These are phyloP conservation scores for Neosalanx taihuensis DNA, from an alignment of 2,797 vertebrate species.

Conservation along the genomic window DNA sequence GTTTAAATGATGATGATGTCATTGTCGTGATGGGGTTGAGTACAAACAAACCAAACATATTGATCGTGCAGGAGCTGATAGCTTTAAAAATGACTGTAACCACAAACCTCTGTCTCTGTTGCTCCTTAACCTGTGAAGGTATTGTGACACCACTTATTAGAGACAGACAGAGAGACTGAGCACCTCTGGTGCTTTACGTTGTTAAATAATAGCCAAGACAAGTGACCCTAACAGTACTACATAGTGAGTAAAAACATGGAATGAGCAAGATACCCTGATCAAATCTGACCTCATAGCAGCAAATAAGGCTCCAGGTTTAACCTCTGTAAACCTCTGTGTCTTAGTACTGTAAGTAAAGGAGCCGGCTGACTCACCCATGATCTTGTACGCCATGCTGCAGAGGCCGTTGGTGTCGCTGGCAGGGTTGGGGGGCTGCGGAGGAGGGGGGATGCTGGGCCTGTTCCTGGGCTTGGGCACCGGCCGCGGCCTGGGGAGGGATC, in stretches of 20 bases:
- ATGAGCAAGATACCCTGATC: not conserved
- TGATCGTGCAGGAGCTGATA: constrained; percentile 54
- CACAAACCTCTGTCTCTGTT: constrained; percentile 85
- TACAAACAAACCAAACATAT: constrained; percentile 19
- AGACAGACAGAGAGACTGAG: constrained; percentile 18
- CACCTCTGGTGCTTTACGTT: not conserved
- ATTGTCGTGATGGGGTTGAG: constrained; percentile 3
- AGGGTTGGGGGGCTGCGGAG: constrained; percentile 78
- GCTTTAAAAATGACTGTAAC: constrained; percentile 48
- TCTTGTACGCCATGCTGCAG: constrained; percentile 74
- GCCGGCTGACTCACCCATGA: constrained; percentile 66
- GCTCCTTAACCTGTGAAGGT: constrained; percentile 83
- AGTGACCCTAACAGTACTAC: not conserved
- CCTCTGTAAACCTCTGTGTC: not conserved
- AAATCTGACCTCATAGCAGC: too few relatives aligned
- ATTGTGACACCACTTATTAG: constrained; percentile 74
- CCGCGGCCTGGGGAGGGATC: constrained; percentile 82
- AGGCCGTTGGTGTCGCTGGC: constrained; percentile 62
- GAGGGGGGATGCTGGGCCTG: constrained; percentile 88
- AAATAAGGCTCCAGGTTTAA: too few relatives aligned
- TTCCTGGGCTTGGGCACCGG: constrained; percentile 92
- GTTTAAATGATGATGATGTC: constrained; percentile 4
- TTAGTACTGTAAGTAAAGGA: not conserved
- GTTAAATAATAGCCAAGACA: not conserved
- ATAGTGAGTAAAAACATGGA: not conserved